A percentile compares a stretch with the other conserved stretches of the same genome.
phyloP scores from a whole-genome alignment of 2,888 invertebrate genomes.

The Spodoptera picta region DNA sequence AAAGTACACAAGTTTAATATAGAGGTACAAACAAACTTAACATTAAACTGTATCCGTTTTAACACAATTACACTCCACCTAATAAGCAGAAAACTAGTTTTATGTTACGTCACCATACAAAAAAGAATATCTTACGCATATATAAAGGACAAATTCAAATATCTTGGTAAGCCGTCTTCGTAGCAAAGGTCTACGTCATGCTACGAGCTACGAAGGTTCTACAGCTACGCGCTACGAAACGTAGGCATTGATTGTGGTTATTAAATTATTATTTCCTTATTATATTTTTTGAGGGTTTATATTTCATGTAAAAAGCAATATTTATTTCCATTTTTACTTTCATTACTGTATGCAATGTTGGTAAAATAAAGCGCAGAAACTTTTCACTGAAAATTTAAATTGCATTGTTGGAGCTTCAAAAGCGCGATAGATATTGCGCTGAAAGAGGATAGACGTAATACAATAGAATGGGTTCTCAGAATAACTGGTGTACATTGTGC shows the following conservation, averaged over 20 bases:
- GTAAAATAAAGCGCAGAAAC: neutral
- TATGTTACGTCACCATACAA: neutral
- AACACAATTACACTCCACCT: too few species aligned
- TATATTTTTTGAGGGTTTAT: neutral
- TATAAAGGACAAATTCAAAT: too few species aligned
- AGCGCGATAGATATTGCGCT: neutral
- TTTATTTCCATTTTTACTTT: neutral
- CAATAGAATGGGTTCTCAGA: conserved; percentile 19
- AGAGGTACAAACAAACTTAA: too few species aligned
- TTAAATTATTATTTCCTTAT: neutral
- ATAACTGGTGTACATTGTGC: conserved; percentile 9
- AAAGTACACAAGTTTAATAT: too few species aligned
- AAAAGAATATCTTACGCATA: neutral
- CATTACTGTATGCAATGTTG: neutral
- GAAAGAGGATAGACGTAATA: neutral
- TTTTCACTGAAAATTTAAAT: conserved; percentile 6
- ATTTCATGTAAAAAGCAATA: neutral
- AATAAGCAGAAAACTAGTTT: too few species aligned
- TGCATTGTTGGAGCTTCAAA: conserved; percentile 17
- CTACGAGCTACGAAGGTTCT: conserved; percentile 48
- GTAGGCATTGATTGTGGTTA: conserved; percentile 14
- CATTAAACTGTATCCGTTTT: too few species aligned
- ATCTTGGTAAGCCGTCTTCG: conserved; percentile 7
- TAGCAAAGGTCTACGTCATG: conserved; percentile 24
- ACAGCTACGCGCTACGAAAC: conserved; percentile 41